Conservation (phyloP, 2,797 vertebrate species). For the Onychomys arenicola region DNA sequence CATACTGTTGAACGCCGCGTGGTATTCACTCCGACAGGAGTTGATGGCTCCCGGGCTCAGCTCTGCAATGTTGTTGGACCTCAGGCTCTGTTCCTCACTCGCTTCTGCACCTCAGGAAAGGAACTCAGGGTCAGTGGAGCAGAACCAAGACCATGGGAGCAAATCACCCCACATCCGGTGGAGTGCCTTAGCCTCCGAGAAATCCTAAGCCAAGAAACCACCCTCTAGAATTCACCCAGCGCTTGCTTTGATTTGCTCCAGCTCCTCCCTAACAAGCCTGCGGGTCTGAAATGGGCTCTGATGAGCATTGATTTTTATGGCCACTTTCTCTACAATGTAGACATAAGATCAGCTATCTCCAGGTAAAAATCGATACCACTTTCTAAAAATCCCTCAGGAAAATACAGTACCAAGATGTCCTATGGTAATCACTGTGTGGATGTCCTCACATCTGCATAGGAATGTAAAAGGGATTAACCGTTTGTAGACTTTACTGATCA, state of each 20-base stretch:
- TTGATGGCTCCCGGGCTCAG: slow-evolving; percentile 97
- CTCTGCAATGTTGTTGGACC: slow-evolving; percentile 94
- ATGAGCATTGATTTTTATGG: slow-evolving; percentile 3
- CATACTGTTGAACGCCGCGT: slow-evolving; percentile 98
- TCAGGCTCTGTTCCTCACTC: slow-evolving; percentile 89
- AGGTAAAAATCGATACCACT: not conserved
- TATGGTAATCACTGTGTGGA: not conserved
- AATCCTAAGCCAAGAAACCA: slow-evolving; percentile 6
- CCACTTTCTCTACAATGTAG: not conserved
- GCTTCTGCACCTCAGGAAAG: slow-evolving; percentile 88
- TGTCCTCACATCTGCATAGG: not conserved
- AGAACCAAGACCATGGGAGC: not conserved
- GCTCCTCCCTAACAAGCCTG: not conserved
- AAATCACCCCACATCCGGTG: fast-evolving
- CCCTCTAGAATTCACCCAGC: not conserved
- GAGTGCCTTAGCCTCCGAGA: not conserved
- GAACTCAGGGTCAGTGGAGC: not conserved
- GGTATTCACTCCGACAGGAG: slow-evolving; percentile 93
- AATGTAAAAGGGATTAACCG: not conserved
- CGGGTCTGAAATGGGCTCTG: not conserved
- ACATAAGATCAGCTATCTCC: not conserved
- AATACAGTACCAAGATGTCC: not conserved
- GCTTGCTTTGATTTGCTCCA: not conserved
- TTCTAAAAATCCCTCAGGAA: slow-evolving; percentile 41
- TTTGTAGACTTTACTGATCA: not conserved